Evolutionary conservation across 2,113 vertebrate species (phyloP).

Genomic region (Leptocoma aspasia): DNA sequence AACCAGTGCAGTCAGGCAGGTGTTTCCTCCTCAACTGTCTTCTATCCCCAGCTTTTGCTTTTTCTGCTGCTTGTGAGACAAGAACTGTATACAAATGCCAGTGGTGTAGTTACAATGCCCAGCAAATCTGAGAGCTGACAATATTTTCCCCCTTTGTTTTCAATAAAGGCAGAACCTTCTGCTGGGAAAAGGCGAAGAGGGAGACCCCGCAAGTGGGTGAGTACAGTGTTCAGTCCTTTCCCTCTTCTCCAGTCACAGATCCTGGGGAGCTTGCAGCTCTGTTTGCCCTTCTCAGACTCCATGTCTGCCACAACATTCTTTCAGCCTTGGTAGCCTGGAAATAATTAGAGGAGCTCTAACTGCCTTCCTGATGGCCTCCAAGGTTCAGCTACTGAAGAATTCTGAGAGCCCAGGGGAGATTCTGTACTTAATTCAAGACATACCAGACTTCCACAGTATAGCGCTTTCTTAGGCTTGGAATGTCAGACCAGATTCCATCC

Average conservation of each 20-base stretch:
- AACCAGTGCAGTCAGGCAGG: background rate
- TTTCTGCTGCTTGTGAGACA: background rate
- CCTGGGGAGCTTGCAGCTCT: background rate
- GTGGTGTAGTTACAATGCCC: background rate
- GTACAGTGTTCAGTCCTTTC: background rate
- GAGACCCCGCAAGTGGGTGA: conserved; percentile 66
- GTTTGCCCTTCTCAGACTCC: background rate
- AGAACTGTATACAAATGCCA: background rate
- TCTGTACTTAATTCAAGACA: background rate
- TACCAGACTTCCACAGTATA: background rate
- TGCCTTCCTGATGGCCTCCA: background rate
- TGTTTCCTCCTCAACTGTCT: background rate
- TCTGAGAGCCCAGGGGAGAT: background rate
- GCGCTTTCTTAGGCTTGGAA: background rate
- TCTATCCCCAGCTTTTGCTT: background rate
- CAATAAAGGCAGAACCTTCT: conserved; percentile 25
- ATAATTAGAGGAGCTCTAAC: background rate
- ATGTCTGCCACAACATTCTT: background rate
- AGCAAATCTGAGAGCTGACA: background rate
- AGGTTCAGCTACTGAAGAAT: background rate
- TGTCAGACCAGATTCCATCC: background rate
- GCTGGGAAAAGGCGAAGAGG: conserved; percentile 50
- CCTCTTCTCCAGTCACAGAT: background rate
- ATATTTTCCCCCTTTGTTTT: background rate
- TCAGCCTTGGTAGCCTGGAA: background rate